Evolutionary conservation across 2,888 invertebrate species (phyloP).

Genomic region (Nomada fabriciana): DNA sequence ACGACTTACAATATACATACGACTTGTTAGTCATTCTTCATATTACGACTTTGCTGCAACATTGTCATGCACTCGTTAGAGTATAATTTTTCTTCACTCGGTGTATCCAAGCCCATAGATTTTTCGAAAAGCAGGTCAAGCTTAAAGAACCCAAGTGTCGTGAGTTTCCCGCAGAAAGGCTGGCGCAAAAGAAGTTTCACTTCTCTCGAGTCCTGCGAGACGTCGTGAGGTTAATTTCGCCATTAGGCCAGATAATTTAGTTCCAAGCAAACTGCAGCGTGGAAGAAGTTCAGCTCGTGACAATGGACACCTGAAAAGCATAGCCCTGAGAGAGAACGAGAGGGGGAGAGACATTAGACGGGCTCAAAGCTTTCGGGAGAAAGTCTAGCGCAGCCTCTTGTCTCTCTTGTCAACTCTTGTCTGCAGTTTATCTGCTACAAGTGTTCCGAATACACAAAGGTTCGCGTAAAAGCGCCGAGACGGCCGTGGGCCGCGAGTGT

Average conservation of each 20-base stretch:
- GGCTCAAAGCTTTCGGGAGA: constrained; percentile 59
- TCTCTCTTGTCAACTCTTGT: constrained; percentile 66
- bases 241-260: constrained; percentile 58
- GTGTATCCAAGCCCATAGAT: too few relatives aligned
- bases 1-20: too few relatives aligned
- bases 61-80: too few relatives aligned
- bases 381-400: constrained; percentile 58
- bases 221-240: constrained; percentile 44
- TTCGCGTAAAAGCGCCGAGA: constrained; percentile 39
- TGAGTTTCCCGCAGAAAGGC: background rate
- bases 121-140: constrained; percentile 24
- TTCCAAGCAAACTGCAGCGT: constrained; percentile 43
- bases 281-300: constrained; percentile 58
- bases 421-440: constrained; percentile 66
- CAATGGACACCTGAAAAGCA: constrained; percentile 55
- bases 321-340: constrained; percentile 17
- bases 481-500: constrained; percentile 28
- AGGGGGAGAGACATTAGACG: constrained; percentile 18
- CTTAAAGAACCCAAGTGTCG: constrained; percentile 4
- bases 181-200: background rate
- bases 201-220: background rate
- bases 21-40: too few relatives aligned
- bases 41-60: too few relatives aligned
- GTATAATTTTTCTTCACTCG: too few relatives aligned
- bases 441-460: constrained; percentile 58